Percentiles rank a stretch among this genome's conserved stretches.
Evolutionary conservation across 2,113 vertebrate species (phyloP).

Genomic region (Paratilapia polleni): DNA sequence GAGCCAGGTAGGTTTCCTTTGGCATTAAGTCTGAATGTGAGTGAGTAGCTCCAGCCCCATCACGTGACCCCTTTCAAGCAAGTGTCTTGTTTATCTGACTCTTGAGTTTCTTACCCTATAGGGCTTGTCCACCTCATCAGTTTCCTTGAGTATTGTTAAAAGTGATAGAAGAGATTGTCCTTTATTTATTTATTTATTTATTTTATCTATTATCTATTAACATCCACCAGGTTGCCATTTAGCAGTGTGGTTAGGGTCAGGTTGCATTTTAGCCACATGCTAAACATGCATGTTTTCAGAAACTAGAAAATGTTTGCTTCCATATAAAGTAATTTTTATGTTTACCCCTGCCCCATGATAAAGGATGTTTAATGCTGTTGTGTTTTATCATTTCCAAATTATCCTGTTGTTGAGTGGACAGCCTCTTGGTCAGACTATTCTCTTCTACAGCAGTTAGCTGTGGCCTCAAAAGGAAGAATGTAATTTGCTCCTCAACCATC

Average conservation of each 20-base stretch:
- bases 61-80: too few relatives aligned
- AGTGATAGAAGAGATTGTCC: neutral
- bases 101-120: neutral
- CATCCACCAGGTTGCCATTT: neutral
- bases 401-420: neutral
- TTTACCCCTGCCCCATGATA: neutral
- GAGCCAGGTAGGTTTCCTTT: too few relatives aligned
- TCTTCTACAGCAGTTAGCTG: conserved; percentile 19
- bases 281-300: neutral
- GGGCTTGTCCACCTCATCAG: neutral
- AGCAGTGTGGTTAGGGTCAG: neutral
- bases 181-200: neutral
- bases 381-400: neutral
- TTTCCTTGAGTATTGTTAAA: neutral
- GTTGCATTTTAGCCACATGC: neutral
- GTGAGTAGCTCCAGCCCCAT: neutral
- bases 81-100: neutral
- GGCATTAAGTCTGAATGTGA: too few relatives aligned
- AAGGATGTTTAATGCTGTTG: neutral
- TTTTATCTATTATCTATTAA: neutral
- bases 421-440: conserved; percentile 33
- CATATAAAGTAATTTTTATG: neutral
- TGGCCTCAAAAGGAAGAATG: conserved; percentile 76
- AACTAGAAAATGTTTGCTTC: neutral
- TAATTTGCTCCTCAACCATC: conserved; percentile 79